Evolutionary conservation across 2,888 invertebrate species (phyloP).

Genomic region (Eurytoma californica): DNA sequence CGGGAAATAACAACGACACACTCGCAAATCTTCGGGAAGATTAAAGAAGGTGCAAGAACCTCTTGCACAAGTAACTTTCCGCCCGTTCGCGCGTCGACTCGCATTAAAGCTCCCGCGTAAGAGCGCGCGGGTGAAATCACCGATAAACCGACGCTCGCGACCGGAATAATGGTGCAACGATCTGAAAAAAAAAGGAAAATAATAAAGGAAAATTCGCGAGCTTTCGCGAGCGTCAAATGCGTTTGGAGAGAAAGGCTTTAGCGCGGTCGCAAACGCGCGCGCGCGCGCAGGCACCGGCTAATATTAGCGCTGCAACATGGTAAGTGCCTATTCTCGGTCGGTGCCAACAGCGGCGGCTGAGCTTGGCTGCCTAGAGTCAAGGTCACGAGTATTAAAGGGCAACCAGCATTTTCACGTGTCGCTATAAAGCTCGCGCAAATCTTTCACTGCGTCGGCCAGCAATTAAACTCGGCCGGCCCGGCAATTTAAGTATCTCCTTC

Average conservation of each 20-base stretch:
- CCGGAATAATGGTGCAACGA: no score
- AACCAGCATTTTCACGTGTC: conserved; percentile 35
- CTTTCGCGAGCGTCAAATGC: not conserved
- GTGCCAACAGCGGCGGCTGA: conserved; percentile 39
- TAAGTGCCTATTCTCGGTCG: conserved; percentile 71
- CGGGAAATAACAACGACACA: not conserved
- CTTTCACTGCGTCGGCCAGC: not conserved
- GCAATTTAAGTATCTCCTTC: no score
- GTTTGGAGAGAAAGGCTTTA: not conserved
- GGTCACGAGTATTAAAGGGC: conserved; percentile 69
- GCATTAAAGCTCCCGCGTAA: no score
- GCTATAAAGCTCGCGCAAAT: conserved; percentile 2
- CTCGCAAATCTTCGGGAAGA: not conserved
- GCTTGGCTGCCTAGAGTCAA: conserved; percentile 72
- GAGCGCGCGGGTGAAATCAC: no score
- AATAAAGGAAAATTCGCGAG: not conserved
- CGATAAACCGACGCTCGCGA: no score
- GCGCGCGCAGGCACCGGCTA: conserved; percentile 65
- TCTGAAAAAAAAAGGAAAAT: no score
- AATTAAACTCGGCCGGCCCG: not conserved
- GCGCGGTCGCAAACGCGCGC: conserved; percentile 51
- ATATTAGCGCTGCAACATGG: conserved; percentile 72
- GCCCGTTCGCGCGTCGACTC: not conserved
- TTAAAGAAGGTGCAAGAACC: conserved; percentile 17
- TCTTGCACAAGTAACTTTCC: conserved; percentile 19